Evolutionary conservation across 2,888 invertebrate genomes (phyloP), one percentile per base, ranked within the genome.

Genomic region (Celastrina argiolus): DNA sequence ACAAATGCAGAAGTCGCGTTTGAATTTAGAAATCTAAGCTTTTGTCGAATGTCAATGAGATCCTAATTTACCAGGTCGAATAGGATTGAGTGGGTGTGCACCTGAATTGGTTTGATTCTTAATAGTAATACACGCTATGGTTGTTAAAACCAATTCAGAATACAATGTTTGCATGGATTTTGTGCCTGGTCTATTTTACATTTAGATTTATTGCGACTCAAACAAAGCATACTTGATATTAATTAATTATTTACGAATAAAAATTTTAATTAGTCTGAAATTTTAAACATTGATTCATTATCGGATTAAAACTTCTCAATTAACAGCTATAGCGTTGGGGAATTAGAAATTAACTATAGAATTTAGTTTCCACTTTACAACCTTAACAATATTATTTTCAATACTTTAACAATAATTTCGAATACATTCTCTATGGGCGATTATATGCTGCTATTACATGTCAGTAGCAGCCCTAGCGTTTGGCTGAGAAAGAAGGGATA

Each of bases 31-130:
- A 63, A 65, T 70, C 66, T 36, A 14, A 71, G 65, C 59, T 64
- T 69, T 68, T 70, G 67, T 71, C 69, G 70, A 73, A 73, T 74
- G 73, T 71, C 64, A 69, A 73, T 74, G 72, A 69, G 67, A n/a
- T 69, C 64, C 65, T 69, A 67, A 69, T 70, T 67, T 69, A 72
- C 70, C 71, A 69, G 70, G 66, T 71, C 64, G 70, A 70, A 72
- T 67, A 72, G 68, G 67, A 72, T 70, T 65, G 69, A 65, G 68
- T 69, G 71, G 63, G 69, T 70, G 69, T 69, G 69, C 69, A 66
- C 51, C 56, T 66, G 71, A 74, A 71, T 72, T 73, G 73, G 72
- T 71, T 70, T 70, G 71, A 70, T 56, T 72, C 71, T 73, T n/a
- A n/a, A n/a, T n/a, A n/a, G n/a, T n/a, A 12, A 26, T 58, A 22